Percentiles rank a stretch among this genome's conserved stretches.
phyloP scores from a whole-genome alignment of 2,797 vertebrate species.

The Acipenser transmontanus region DNA sequence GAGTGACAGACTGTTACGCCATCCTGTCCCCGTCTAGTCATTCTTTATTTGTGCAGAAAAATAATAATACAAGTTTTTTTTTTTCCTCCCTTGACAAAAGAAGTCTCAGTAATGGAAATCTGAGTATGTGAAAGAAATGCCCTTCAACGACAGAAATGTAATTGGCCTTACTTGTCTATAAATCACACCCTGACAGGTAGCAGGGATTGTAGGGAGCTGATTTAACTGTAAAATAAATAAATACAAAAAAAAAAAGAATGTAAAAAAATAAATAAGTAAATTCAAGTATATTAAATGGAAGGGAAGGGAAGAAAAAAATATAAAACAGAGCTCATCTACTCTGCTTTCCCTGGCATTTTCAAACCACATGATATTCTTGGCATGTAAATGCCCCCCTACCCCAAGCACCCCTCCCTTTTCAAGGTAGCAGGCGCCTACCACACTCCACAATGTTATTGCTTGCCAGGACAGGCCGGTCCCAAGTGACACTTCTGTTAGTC shows the following conservation, averaged over 20 bases:
- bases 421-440: constrained; percentile 27
- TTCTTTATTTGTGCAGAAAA: too few relatives aligned
- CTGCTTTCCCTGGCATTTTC: constrained; percentile 32
- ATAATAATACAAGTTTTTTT: not conserved
- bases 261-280: too few relatives aligned
- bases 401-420: too few relatives aligned
- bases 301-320: constrained; percentile 31
- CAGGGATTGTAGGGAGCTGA: not conserved
- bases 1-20: too few relatives aligned
- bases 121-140: constrained; percentile 36
- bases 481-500: constrained; percentile 25
- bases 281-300: not conserved
- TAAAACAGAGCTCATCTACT: constrained; percentile 32
- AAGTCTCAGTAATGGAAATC: constrained; percentile 44
- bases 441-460: constrained; percentile 31
- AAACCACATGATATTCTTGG: constrained; percentile 36
- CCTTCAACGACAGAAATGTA: constrained; percentile 42
- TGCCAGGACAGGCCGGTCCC: constrained; percentile 27
- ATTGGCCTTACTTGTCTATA: constrained; percentile 37
- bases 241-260: too few relatives aligned
- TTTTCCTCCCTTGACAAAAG: constrained; percentile 37
- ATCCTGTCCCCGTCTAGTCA: too few relatives aligned
- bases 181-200: constrained; percentile 35
- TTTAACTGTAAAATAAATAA: not conserved
- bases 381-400: not conserved